Percentiles rank a stretch among this genome's conserved stretches.
Evolutionary conservation across 1,140 invertebrate genomes (phyloP).

Genomic region (Habropoda laboriosa): DNA sequence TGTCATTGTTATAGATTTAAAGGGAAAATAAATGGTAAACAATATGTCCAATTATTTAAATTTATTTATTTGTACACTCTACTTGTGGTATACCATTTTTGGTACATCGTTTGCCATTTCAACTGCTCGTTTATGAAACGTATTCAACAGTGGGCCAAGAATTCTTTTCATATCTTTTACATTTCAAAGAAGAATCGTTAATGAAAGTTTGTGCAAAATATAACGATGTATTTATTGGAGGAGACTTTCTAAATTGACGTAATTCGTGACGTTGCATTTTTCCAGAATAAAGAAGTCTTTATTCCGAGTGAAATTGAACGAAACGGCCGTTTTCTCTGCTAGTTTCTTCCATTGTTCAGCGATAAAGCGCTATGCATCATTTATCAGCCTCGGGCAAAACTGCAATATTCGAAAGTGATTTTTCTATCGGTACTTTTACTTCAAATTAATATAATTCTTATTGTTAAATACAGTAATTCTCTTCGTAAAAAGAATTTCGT

Average conservation of each 20-base stretch:
- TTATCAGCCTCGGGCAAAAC: slow-evolving; percentile 15
- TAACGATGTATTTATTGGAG: not conserved
- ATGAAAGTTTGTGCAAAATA: not conserved
- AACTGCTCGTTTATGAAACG: too few species aligned
- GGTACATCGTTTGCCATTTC: too few species aligned
- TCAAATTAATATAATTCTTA: too few species aligned
- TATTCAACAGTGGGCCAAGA: too few species aligned
- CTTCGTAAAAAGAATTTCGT: too few species aligned
- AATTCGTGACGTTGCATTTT: not conserved
- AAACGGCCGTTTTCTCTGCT: not conserved
- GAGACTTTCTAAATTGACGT: not conserved
- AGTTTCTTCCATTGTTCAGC: not conserved
- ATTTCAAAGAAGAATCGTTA: too few species aligned
- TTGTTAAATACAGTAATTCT: not conserved
- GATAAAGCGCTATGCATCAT: slow-evolving; percentile 28
- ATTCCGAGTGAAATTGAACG: not conserved
- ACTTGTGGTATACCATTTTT: too few species aligned
- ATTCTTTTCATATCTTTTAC: too few species aligned
- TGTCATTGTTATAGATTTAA: too few species aligned
- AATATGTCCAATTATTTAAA: too few species aligned
- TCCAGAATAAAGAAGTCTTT: not conserved
- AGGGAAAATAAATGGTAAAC: too few species aligned
- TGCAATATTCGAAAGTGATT: slow-evolving; percentile 1
- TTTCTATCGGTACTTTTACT: not conserved
- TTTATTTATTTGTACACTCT: too few species aligned